These are phyloP conservation scores for Tuta absoluta DNA, from an alignment of 2,888 invertebrate genomes.

Conservation along the genomic window DNA sequence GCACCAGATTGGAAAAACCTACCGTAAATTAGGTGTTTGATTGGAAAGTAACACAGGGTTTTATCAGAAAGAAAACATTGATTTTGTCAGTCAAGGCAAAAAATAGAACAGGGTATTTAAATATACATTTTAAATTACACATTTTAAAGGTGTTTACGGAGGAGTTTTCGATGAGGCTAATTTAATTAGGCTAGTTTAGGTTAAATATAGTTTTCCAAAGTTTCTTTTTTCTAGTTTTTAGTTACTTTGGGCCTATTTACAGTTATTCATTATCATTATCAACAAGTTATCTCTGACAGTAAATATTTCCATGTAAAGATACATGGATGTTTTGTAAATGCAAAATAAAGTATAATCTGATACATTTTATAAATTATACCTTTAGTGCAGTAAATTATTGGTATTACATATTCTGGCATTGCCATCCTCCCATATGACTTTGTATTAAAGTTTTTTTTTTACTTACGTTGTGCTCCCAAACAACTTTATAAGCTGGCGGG, in stretches of 20 bases:
- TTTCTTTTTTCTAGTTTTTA: too few relatives aligned
- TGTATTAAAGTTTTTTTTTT: slow-evolving; percentile 23
- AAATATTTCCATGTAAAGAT: too few relatives aligned
- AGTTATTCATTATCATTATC: too few relatives aligned
- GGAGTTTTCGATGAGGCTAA: too few relatives aligned
- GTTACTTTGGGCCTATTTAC: too few relatives aligned
- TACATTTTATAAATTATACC: too few relatives aligned
- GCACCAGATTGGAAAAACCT: slow-evolving; percentile 6
- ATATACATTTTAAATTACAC: not conserved
- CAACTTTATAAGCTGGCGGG: slow-evolving; percentile 79
- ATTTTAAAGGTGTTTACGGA: not conserved
- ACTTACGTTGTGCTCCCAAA: slow-evolving; percentile 80
- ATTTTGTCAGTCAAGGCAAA: not conserved
- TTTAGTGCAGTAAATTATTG: too few relatives aligned
- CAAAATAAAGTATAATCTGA: too few relatives aligned
- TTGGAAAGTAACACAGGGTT: not conserved
- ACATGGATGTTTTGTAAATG: too few relatives aligned
- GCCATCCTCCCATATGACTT: not conserved
- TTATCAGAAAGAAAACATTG: not conserved
- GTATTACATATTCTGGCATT: not conserved
- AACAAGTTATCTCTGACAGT: too few relatives aligned
- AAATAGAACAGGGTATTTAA: not conserved
- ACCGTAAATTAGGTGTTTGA: slow-evolving; percentile 3
- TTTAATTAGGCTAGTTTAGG: too few relatives aligned
- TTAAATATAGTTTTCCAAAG: too few relatives aligned